Evolutionary conservation across 2,888 invertebrate genomes (phyloP).

Genomic region (Timandra comae): DNA sequence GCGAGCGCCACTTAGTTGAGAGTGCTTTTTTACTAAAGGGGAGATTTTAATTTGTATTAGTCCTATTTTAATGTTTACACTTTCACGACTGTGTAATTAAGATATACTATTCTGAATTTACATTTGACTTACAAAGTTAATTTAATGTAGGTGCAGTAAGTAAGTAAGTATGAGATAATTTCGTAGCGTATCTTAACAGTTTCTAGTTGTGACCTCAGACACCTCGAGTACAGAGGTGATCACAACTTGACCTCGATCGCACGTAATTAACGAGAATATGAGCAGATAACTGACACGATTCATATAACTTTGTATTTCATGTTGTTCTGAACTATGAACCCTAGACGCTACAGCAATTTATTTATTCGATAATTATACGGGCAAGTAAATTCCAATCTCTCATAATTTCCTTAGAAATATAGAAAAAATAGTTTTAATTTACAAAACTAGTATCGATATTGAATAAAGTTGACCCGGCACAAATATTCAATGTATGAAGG

Average conservation of each 20-base stretch:
- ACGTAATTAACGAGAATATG: conserved; percentile 12
- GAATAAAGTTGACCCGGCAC: conserved; percentile 20
- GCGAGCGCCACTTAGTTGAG: conserved; percentile 72
- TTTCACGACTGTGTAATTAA: conserved; percentile 9
- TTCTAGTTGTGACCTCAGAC: conserved; percentile 11
- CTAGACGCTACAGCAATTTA: too few relatives aligned
- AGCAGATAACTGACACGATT: conserved; percentile 11
- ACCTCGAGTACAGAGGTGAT: conserved; percentile 10
- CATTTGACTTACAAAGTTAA: background rate
- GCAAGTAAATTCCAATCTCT: too few relatives aligned
- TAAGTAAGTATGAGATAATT: too few relatives aligned
- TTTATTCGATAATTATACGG: too few relatives aligned
- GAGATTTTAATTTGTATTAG: conserved; percentile 53
- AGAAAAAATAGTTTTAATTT: too few relatives aligned
- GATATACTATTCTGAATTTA: too few relatives aligned
- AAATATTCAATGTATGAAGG: conserved; percentile 20
- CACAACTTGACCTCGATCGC: conserved; percentile 11
- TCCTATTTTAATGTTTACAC: conserved; percentile 30
- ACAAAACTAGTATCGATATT: too few relatives aligned
- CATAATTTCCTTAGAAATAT: too few relatives aligned
- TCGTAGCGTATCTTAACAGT: conserved; percentile 2
- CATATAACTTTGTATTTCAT: conserved; percentile 8
- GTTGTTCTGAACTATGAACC: conserved; percentile 9
- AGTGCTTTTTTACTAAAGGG: conserved; percentile 59
- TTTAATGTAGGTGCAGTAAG: too few relatives aligned